Evolutionary conservation across 2,113 vertebrate genomes (phyloP), one percentile per base, ranked within the genome.

Genomic region (Pollachius pollachius): DNA sequence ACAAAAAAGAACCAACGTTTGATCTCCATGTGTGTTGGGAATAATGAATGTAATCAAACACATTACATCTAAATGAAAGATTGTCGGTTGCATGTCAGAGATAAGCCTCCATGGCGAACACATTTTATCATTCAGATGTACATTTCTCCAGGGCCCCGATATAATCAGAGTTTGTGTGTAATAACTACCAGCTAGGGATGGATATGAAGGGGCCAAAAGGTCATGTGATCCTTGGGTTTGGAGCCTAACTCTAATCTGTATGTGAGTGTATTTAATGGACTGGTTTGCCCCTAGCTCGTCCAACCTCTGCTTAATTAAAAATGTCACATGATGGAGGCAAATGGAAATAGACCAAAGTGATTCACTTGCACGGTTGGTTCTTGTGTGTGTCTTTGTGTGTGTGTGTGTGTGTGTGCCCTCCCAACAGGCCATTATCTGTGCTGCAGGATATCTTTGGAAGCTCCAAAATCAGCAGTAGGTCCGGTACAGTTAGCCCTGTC

Each of bases 381-480:
- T 13, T 48, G 41, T 48, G 41, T 48, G 41, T 48, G 41, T 48
- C 8, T 48, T 9, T 48, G 6, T 48, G 41, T 48, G 41, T 66
- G 34, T 74, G 11, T 13, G 16, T 71, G 58, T 80, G 76, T 74
- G 77, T 83, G 68, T 66, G 27, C 57, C 69, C 58, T 71, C 63
- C 67, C 80, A 72, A 54, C 60, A 19, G 52, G 77, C 83, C 71
- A 59, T 83, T 84, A 82, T 83, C 69, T 71, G 65, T 41, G 54
- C 72, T 74, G 72, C 65, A 74, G 66, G 69, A 76, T 77, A 74
- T 72, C 79, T 83, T 82, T 70, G 59, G 65, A 74, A 48, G 63
- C 56, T 79, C 71, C 79, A 1, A 48, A 48, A 48, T 48, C 41
- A 48, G 41, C 41, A 48, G 63, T 27, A 37, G 62, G 68, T 68